Evolutionary conservation across 1,140 invertebrate species (phyloP), one percentile per base, ranked within the genome.

Genomic region (Platyscapa corneri): DNA sequence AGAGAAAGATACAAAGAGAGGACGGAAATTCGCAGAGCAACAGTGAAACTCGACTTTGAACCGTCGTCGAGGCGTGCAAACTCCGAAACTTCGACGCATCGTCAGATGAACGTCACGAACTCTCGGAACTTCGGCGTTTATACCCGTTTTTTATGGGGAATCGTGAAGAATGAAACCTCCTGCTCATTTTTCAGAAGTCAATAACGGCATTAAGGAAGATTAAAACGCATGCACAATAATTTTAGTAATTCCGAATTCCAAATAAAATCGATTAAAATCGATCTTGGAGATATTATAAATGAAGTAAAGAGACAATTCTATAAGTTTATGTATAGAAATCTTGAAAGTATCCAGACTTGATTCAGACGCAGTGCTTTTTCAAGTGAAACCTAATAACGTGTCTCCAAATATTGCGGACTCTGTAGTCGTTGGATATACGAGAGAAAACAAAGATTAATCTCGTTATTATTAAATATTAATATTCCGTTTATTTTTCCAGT

Each of bases 51-150:
- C 16, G 67, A 72, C 18, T 37, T 39, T 7, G 67, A n/a, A 46
- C 60, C 65, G 75, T 76, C 60, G 65, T 56, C 83, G 83, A 79
- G n/a, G 76, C 83, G 65, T 56, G 65, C 18, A 72, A 84, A 84
- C 37, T 84, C 32, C 42, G 53, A 75, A 77, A 84, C 60, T 78
- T 78, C 23, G 42, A 16, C 46, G 34, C 16, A 34, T 12, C 49
- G 39, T 30, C 37, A 32, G 16, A 34, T 39, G 67, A 75, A n/a
- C 74, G 42, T 77, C 46, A 23, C 30, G 46, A 49, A 5, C 46
- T 1, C 2, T 3, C 23, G n/a, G n/a, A 77, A 34, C 75, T 74
- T 42, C 20, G 37, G 37, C 70, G 37, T 37, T 74, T 74, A 42
- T 74, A 27, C n/a, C 16, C 80, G 3, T 72, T 32, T 37, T 74